Conservation (phyloP, 92 coral and sea anemone species). For the Heliopora coerulea region DNA sequence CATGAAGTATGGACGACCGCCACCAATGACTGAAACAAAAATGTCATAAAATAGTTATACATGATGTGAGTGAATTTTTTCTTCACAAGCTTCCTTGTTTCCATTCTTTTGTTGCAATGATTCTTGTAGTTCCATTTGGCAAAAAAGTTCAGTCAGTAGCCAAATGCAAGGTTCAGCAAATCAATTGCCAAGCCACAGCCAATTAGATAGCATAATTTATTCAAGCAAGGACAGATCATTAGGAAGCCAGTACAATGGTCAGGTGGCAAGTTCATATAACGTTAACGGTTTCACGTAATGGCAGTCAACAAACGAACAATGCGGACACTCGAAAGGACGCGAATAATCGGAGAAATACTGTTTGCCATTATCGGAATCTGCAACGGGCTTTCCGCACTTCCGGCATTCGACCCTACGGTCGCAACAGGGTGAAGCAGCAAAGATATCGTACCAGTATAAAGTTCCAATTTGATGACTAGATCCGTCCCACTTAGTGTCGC, state of each 20-base stretch:
- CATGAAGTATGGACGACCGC: no score
- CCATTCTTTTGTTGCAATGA: no score
- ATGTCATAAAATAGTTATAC: no score
- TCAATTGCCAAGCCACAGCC: no score
- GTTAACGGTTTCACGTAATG: constrained; percentile 87
- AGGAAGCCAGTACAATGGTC: not conserved
- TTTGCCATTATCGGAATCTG: constrained; percentile 64
- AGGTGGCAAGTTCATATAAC: constrained; percentile 53
- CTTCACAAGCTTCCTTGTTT: no score
- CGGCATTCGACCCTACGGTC: constrained; percentile 87
- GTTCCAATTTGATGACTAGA: constrained; percentile 95
- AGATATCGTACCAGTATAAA: constrained; percentile 88
- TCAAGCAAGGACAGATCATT: not conserved
- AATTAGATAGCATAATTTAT: no score
- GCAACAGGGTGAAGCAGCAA: constrained; percentile 97
- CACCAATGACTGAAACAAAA: no score
- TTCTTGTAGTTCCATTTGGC: no score
- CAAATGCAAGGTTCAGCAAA: no score
- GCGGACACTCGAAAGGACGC: constrained; percentile 86
- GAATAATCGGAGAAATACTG: constrained; percentile 92
- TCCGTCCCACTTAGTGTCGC: constrained; percentile 90
- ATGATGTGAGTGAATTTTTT: no score
- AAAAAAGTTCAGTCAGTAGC: no score
- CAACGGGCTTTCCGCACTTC: constrained; percentile 88
- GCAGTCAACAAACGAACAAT: constrained; percentile 87